Evolutionary conservation across 2,888 invertebrate genomes (phyloP), one percentile per base, ranked within the genome.

Genomic region (Asteroscopus sphinx): DNA sequence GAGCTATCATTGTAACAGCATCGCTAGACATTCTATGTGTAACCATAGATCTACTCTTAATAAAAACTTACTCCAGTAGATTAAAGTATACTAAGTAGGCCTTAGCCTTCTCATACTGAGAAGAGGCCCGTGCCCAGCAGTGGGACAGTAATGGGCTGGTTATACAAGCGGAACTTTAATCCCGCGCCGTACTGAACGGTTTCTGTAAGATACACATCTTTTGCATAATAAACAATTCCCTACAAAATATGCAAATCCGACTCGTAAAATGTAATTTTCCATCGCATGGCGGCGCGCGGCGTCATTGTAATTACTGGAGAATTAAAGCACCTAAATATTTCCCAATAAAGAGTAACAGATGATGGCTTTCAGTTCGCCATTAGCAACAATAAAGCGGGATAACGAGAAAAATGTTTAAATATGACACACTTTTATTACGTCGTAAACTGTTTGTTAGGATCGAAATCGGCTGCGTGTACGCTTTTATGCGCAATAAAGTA

Each of bases 381-480:
- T 82, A 82, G 70, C 62, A 33, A 63, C 46, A 48, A 54, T 60
- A 70, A 68, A 60, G 65, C 49, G 54, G 68, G 64, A 58, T 57
- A 52, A 48, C 61, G 60, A 75, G 73, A 73, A 70, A 76, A 71
- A 73, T 72, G 57, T 56, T 73, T 65, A 69, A 78, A 81, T 75
- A 71, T 73, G 62, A 70, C 58, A 59, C 51, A 58, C 57, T 80
- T 82, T 81, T 76, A 82, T 79, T 55, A 68, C 73, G 57, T 76
- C 82, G 69, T 82, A 75, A 82, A 79, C 68, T 66, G 75, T 75
- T 77, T 72, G 76, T 76, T 78, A 70, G 77, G 64, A 75, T 73
- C 70, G 66, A 68, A 76, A 68, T 69, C 72, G 66, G 47, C 55
- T 45, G 44, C 57, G 63, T 58, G 59, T 58, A 53, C 57, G 66